These are phyloP conservation scores for Corythoichthys haematopterus DNA, from an alignment of 2,113 vertebrate genomes.

Conservation along the genomic window DNA sequence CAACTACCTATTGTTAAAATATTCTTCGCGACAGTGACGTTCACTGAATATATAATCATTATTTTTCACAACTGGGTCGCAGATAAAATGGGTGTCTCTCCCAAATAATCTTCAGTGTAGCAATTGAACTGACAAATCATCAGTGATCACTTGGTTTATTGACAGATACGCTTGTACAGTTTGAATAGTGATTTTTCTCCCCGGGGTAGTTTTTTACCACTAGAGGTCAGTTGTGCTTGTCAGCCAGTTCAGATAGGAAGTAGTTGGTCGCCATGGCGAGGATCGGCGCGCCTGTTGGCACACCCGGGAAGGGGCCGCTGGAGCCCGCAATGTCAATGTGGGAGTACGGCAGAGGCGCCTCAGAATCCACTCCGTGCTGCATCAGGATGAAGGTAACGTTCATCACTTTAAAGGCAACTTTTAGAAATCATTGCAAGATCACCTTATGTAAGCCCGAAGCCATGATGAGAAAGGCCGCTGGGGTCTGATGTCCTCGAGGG, in stretches of 20 bases:
- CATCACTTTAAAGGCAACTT: too few species aligned
- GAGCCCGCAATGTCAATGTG: conserved; percentile 79
- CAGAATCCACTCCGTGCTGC: conserved; percentile 74
- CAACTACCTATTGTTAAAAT: too few species aligned
- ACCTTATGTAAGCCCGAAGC: conserved; percentile 75
- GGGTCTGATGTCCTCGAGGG: conserved; percentile 75
- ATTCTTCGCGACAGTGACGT: too few species aligned
- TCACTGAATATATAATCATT: too few species aligned
- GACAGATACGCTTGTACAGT: not conserved
- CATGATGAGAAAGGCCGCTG: conserved; percentile 80
- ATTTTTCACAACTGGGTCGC: too few species aligned
- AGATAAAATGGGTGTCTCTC: too few species aligned
- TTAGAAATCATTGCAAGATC: too few species aligned
- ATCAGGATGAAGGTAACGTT: not conserved
- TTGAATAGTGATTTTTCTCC: not conserved
- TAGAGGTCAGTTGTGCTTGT: not conserved
- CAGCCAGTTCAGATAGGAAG: conserved; percentile 42
- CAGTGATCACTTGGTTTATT: too few species aligned
- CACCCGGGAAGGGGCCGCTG: conserved; percentile 76
- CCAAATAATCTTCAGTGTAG: too few species aligned
- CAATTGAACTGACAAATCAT: too few species aligned
- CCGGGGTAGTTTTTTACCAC: not conserved
- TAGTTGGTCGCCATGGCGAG: conserved; percentile 74
- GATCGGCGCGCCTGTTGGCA: conserved; percentile 76
- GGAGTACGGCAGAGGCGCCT: conserved; percentile 68